Evolutionary conservation across 2,113 vertebrate species (phyloP).

Genomic region (Eonycteris spelaea): DNA sequence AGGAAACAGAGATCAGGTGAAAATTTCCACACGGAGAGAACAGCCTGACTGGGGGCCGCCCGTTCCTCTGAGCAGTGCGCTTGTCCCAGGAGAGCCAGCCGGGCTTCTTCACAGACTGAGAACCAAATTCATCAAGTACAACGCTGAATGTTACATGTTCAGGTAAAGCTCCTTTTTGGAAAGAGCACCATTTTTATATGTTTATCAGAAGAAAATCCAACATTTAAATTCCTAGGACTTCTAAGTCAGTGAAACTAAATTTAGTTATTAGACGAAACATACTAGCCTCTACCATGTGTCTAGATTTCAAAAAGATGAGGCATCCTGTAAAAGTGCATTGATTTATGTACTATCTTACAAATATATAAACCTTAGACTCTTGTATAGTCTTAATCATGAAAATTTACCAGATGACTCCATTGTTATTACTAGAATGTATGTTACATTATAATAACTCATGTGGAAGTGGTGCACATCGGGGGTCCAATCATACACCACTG

Average conservation of each 20-base stretch:
- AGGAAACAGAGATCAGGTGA: neutral
- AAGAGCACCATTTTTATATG: neutral
- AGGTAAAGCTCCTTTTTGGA: neutral
- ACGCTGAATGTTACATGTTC: fast-evolving
- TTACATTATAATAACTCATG: slow-evolving; percentile 33
- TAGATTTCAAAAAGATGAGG: neutral
- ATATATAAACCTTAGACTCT: neutral
- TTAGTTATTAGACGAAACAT: neutral
- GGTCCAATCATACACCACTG: slow-evolving; percentile 43
- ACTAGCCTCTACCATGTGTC: neutral
- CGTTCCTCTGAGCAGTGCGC: neutral
- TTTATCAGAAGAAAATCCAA: neutral
- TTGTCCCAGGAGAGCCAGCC: too few species aligned
- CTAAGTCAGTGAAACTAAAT: neutral
- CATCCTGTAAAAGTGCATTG: neutral
- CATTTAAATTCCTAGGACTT: neutral
- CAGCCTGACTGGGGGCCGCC: neutral
- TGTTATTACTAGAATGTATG: neutral
- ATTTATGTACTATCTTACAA: neutral
- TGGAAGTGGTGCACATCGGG: neutral
- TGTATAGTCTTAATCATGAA: neutral
- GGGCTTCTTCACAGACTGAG: neutral
- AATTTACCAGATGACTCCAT: neutral
- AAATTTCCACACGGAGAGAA: neutral
- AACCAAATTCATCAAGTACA: neutral